Conservation (phyloP, 2,888 invertebrate genomes). For the Gerosis bhagava region DNA sequence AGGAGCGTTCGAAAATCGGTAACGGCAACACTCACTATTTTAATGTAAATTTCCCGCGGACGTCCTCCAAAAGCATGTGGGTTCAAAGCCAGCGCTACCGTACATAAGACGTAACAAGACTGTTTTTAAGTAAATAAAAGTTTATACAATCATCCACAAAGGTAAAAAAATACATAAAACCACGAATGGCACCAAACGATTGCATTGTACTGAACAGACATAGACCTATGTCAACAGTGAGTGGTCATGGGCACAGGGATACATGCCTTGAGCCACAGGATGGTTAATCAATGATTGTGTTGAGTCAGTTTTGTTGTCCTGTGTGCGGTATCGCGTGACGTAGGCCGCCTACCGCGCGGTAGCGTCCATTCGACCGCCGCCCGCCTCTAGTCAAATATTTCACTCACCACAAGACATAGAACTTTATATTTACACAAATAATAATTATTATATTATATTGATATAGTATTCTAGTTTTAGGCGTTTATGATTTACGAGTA, state of each 20-base stretch:
- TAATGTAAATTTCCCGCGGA: conserved; percentile 7
- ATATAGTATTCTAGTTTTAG: conserved; percentile 82
- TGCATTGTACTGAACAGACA: too few relatives aligned
- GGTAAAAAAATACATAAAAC: too few relatives aligned
- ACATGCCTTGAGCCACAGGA: too few relatives aligned
- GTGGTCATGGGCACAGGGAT: too few relatives aligned
- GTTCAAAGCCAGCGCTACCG: conserved; percentile 26
- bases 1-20: not conserved
- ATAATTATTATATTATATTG: conserved; percentile 81
- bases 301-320: conserved; percentile 21
- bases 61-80: conserved; percentile 16
- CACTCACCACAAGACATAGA: conserved; percentile 78
- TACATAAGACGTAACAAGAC: conserved; percentile 25
- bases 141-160: conserved; percentile 13
- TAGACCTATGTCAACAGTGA: too few relatives aligned
- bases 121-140: conserved; percentile 21
- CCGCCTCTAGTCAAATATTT: conserved; percentile 82
- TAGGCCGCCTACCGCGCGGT: conserved; percentile 33
- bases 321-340: conserved; percentile 31
- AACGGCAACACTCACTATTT: conserved; percentile 10
- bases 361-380: conserved; percentile 52
- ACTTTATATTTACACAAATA: conserved; percentile 82
- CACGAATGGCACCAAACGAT: too few relatives aligned
- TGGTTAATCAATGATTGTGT: too few relatives aligned
- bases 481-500: conserved; percentile 75